A percentile compares a stretch with the other conserved stretches of the same genome.
Conservation (phyloP, 2,113 vertebrate genomes). For the Thermophis baileyi region DNA sequence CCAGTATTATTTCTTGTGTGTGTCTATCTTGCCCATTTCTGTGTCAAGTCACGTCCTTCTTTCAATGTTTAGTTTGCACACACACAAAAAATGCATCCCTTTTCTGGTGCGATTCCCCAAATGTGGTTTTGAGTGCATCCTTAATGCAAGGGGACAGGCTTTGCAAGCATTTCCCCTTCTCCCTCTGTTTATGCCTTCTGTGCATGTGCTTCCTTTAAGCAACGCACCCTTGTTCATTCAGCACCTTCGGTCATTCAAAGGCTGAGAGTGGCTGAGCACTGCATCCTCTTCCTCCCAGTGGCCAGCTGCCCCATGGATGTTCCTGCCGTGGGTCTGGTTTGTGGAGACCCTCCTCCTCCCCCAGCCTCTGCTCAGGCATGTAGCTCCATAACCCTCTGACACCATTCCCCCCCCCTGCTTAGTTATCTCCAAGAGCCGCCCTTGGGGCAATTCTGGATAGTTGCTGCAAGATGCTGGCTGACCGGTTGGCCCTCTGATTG, state of each 20-base stretch:
- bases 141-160: neutral
- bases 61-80: neutral
- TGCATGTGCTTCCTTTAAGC: neutral
- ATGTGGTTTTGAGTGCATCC: neutral
- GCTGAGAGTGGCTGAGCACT: neutral
- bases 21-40: neutral
- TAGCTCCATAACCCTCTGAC: neutral
- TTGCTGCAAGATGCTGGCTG: neutral
- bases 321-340: neutral
- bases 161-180: neutral
- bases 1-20: neutral
- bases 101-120: neutral
- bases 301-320: neutral
- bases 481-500: neutral
- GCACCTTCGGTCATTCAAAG: neutral
- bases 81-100: neutral
- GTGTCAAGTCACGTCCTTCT: neutral
- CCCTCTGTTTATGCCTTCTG: neutral
- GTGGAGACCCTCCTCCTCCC: neutral
- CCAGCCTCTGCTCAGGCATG: no score
- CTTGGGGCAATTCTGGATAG: neutral
- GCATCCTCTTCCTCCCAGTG: neutral
- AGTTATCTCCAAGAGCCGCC: neutral
- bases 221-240: neutral
- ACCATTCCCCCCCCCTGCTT: neutral